phyloP scores from a whole-genome alignment of 2,888 invertebrate genomes.

The Caenorhabditis imperialis region DNA sequence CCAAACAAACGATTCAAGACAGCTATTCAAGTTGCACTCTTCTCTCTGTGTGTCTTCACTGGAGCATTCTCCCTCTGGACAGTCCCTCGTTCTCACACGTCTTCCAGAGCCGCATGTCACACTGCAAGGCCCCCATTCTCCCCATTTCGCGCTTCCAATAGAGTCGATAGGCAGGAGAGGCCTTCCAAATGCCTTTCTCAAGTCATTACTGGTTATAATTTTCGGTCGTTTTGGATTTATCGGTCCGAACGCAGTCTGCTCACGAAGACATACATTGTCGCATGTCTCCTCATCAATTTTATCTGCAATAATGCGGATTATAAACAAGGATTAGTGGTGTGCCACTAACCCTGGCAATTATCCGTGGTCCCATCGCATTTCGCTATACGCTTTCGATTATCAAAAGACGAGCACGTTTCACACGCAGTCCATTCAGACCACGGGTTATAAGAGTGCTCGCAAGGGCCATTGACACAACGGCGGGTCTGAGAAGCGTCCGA shows the following conservation, averaged over 20 bases:
- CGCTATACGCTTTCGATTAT: conserved; percentile 46
- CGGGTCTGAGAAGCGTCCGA: conserved; percentile 38
- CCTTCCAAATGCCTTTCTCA: conserved; percentile 53
- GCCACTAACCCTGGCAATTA: conserved; percentile 42
- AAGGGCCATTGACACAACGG: conserved; percentile 60
- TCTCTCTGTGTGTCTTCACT: conserved; percentile 39
- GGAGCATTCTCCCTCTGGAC: conserved; percentile 34
- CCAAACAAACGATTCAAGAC: conserved; percentile 80
- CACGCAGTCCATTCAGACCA: conserved; percentile 84
- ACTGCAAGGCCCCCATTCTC: conserved; percentile 82
- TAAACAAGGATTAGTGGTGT: background rate
- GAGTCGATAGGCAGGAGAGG: conserved; percentile 37
- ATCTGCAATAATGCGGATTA: conserved; percentile 22
- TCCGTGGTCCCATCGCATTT: conserved; percentile 43
- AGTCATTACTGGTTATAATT: conserved; percentile 51
- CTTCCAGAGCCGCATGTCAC: conserved; percentile 69
- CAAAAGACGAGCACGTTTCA: conserved; percentile 63
- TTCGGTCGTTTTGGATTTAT: conserved; percentile 34
- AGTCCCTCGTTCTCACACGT: conserved; percentile 51
- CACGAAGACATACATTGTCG: conserved; percentile 56
- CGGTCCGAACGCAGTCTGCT: conserved; percentile 34
- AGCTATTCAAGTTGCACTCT: conserved; percentile 51
- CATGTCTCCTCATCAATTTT: conserved; percentile 64
- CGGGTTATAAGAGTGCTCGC: conserved; percentile 55
- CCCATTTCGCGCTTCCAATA: conserved; percentile 80